Evolutionary conservation across 30 jellyfish, hydroid and myxozoan species (phyloP), one percentile per base, ranked within the genome.

Genomic region (Pseudorhiza aurosa): DNA sequence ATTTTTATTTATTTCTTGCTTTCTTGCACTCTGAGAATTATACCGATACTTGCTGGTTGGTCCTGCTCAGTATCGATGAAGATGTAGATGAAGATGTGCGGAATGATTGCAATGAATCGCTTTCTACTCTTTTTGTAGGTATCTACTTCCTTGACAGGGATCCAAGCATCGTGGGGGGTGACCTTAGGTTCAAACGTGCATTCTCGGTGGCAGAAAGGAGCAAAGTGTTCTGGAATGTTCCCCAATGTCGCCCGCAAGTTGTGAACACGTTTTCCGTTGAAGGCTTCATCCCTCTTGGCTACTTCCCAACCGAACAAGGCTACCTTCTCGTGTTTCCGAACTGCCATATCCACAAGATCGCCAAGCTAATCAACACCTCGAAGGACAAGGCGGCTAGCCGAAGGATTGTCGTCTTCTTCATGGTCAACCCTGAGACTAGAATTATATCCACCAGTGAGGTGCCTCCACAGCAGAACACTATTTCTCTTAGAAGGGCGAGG

Each of bases 341-440:
- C 40, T 85, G 90, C 74, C 96, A 85, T 55, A 73, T 85, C 47
- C 96, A 85, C 80, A 85, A 85, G 79, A 68, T 85, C 2, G 45
- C 81, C 17, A 85, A 85, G 69, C 57, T 85, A 58, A 32, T 75
- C 55, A 85, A 85, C 42, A 36, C 27, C 4, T 46, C 96, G 14
- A 42, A 43, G 15, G 72, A 32, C 2, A 62, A 72, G 36, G 69
- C 89, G 19, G 90, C 90, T 4, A 63, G 87, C 40, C 86, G 96
- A 1, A 86, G 96, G 18, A 85, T 85, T 22, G 90, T 85, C 35
- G 96, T 85, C 12, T 85, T 85, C 59, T 85, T 85, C 72, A 60
- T 85, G 21, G 67, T 76, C 39, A 85, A 85, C 74, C 96, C 96
- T 3, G 90, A 85, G 85, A 73, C 53, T 73, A 85, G 68, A 75